Evolutionary conservation across 2,113 vertebrate genomes (phyloP), one percentile per base, ranked within the genome.

Genomic region (Origma solitaria): DNA sequence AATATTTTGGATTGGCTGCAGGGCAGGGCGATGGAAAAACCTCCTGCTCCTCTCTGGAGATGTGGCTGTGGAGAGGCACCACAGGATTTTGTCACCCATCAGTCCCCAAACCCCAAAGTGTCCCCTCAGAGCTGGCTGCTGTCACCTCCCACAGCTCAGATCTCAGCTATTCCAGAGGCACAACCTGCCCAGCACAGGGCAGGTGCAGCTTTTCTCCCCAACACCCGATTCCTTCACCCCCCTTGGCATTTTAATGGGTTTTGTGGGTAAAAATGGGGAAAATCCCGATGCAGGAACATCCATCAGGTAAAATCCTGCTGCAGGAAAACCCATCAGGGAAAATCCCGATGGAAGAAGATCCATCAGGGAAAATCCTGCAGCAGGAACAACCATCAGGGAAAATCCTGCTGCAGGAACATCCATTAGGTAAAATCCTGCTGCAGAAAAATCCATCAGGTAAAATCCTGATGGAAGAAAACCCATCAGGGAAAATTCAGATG

Each of bases 171-270:
- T 38, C 40, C n/a, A n/a, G 49, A 85, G 83, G 37, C 69, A 31
- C 49, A 27, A 4, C 40, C 33, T 16, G 13, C n/a, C 15, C 20
- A 4, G 4, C 0, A 2, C 2, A 2, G 2, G 5, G 17, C 25
- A 65, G 37, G 61, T 28, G 25, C 12, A 7, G 25, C 33, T 86
- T 81, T 58, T 31, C 35, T 31, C 33, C 12, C 44, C 16, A 10
- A 21, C 4, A 8, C 13, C 13, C 0, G 0, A 8, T 11, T 37
- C 35, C 49, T 54, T 25, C 33, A 25, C 2, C 7, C 8, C 15
- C 30, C 24, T 9, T 15, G 22, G 11, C 18, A 11, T 2, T 15
- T 30, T 44, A 17, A 18, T 18, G 44, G 17, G 17, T 44, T 44
- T 44, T 44, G 18, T 18, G 44, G 44, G 44, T 44, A 18, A 8